Percentiles rank a stretch among this genome's conserved stretches.
Conservation (phyloP, 2,888 invertebrate species). For the Xestia xanthographa region DNA sequence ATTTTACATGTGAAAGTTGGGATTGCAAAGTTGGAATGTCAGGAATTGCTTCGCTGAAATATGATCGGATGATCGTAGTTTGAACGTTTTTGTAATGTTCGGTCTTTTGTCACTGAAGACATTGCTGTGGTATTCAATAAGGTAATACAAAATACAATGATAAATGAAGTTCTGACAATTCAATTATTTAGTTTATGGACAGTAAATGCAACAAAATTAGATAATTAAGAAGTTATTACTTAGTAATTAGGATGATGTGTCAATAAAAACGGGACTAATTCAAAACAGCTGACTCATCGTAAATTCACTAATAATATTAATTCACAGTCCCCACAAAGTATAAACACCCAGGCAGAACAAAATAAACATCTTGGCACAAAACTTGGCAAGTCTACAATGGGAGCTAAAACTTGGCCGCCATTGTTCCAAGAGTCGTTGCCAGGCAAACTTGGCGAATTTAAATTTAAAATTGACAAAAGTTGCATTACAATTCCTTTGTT, state of each 20-base stretch:
- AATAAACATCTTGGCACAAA: constrained; percentile 72
- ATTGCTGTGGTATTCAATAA: no score
- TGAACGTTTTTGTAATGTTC: not conserved
- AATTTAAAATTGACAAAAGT: constrained; percentile 87
- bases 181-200: not conserved
- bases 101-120: not conserved
- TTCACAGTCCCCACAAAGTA: constrained; percentile 60
- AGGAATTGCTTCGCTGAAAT: constrained; percentile 39
- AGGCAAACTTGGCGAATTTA: constrained; percentile 80
- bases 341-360: constrained; percentile 65
- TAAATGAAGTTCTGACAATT: not conserved
- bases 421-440: constrained; percentile 70
- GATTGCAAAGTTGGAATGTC: constrained; percentile 50
- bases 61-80: constrained; percentile 15
- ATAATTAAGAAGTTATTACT: not conserved
- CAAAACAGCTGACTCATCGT: constrained; percentile 17
- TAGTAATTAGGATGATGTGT: not conserved
- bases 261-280: not conserved
- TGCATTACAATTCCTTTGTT: constrained; percentile 78
- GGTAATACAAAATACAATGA: not conserved
- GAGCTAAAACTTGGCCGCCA: constrained; percentile 66
- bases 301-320: constrained; percentile 55
- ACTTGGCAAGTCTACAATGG: constrained; percentile 69
- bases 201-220: not conserved
- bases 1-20: constrained; percentile 64